These are phyloP conservation scores for Leptinotarsa peninsularis DNA, from an alignment of 2,888 invertebrate species.

Conservation along the genomic window DNA sequence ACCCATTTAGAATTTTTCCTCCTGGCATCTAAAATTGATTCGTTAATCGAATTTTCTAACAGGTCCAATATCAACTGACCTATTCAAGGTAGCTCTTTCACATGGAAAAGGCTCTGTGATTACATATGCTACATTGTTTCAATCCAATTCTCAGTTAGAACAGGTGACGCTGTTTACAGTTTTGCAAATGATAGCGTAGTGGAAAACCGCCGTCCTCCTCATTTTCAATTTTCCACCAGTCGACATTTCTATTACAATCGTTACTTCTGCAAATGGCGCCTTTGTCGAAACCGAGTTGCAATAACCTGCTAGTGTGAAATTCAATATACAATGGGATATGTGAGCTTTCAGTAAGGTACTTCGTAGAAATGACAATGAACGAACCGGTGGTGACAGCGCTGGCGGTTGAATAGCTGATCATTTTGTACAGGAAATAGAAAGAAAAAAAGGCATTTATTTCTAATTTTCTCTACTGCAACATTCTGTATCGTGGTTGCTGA, in stretches of 20 bases:
- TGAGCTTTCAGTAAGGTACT: constrained; percentile 32
- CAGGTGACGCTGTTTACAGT: not conserved
- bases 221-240: constrained; percentile 37
- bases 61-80: too few species aligned
- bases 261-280: constrained; percentile 49
- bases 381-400: not conserved
- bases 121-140: too few species aligned
- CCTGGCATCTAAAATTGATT: too few species aligned
- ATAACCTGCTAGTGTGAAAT: constrained; percentile 46
- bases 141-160: too few species aligned
- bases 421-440: not conserved
- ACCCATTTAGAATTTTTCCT: rapidly evolving
- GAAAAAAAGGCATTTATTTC: not conserved
- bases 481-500: not conserved
- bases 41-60: too few species aligned
- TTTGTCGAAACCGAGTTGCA: constrained; percentile 42
- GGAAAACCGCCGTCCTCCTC: constrained; percentile 1
- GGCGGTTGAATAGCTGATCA: not conserved
- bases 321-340: constrained; percentile 38
- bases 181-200: not conserved
- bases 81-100: too few species aligned
- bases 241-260: constrained; percentile 51
- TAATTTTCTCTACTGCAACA: not conserved
- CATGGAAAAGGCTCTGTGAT: too few species aligned
- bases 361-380: constrained; percentile 32